Conservation (phyloP, 2,888 invertebrate genomes). For the Crocallis elinguaria region DNA sequence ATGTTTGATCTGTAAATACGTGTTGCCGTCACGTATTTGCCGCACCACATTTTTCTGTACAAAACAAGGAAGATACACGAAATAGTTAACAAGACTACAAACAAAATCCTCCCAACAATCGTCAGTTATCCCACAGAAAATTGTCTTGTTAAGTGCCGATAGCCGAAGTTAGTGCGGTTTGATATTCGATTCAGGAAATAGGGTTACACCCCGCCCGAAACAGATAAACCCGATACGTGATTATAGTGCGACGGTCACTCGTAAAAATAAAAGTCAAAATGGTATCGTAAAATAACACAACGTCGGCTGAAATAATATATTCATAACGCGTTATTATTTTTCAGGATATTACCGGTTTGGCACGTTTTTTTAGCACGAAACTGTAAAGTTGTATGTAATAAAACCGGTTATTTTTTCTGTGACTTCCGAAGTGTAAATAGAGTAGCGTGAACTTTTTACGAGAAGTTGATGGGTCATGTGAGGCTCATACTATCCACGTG, state of each 20-base stretch:
- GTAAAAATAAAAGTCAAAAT: slow-evolving; percentile 46
- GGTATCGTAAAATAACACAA: slow-evolving; percentile 47
- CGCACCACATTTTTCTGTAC: no score
- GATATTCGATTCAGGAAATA: slow-evolving; percentile 35
- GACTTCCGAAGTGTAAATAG: no score
- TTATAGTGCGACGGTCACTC: slow-evolving; percentile 35
- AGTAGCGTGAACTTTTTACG: no score
- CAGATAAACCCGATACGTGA: slow-evolving; percentile 42
- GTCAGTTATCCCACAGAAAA: slow-evolving; percentile 30
- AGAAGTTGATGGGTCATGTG: no score
- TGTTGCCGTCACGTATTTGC: no score
- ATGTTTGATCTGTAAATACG: no score
- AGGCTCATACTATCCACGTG: no score
- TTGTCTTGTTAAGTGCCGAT: slow-evolving; percentile 33
- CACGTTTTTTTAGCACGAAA: background rate
- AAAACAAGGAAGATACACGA: background rate
- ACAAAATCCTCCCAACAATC: slow-evolving; percentile 12
- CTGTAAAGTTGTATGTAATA: no score
- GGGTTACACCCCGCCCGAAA: slow-evolving; percentile 31
- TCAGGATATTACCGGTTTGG: background rate
- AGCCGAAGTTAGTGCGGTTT: slow-evolving; percentile 24
- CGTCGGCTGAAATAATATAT: slow-evolving; percentile 34
- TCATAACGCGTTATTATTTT: slow-evolving; percentile 53
- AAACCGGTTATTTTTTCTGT: no score
- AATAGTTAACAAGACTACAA: slow-evolving; percentile 4